Conservation (phyloP, 2,888 invertebrate species). For the Cataglyphis cursor region DNA sequence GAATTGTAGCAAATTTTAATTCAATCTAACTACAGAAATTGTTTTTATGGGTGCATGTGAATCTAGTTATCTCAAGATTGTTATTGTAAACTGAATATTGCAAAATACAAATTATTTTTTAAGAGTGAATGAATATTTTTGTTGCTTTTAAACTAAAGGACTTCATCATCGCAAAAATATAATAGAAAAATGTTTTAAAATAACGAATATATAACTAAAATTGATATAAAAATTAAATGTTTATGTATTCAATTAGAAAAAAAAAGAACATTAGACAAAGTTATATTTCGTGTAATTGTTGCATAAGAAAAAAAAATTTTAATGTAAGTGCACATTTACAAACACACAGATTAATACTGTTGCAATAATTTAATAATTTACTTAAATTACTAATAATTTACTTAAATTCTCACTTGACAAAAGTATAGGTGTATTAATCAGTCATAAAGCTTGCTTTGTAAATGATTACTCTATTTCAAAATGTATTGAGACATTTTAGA, state of each 20-base stretch:
- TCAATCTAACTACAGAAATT: not conserved
- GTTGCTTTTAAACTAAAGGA: not conserved
- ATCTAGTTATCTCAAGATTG: not conserved
- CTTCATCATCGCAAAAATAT: not conserved
- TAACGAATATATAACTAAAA: not conserved
- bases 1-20: not conserved
- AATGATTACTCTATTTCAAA: conserved; percentile 65
- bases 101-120: conserved; percentile 40
- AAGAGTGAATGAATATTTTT: not conserved
- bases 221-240: not conserved
- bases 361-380: conserved; percentile 10
- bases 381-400: conserved; percentile 5
- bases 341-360: not conserved
- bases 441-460: conserved; percentile 17
- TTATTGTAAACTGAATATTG: conserved; percentile 21
- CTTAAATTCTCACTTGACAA: not conserved
- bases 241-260: not conserved
- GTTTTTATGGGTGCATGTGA: not conserved
- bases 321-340: not conserved
- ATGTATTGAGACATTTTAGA: conserved; percentile 53
- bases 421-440: not conserved
- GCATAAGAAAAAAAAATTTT: not conserved
- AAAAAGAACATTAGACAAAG: not conserved
- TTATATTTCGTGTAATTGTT: not conserved
- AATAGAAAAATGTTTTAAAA: not conserved